These are phyloP conservation scores for Melanaphis sacchari DNA, from an alignment of 1,140 invertebrate species.

Conservation along the genomic window DNA sequence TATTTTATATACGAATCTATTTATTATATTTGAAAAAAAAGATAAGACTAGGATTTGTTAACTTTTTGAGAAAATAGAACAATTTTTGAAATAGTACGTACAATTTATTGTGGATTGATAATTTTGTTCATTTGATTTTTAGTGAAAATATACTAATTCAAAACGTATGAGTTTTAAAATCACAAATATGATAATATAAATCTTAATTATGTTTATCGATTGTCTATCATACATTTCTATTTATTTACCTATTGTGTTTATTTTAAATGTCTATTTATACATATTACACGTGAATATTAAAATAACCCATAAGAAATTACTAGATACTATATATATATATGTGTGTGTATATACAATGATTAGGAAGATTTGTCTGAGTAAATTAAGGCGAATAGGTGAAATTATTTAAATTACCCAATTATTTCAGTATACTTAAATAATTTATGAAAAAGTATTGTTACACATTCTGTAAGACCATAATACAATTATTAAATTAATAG, in stretches of 20 bases:
- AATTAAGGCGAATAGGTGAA: not conserved
- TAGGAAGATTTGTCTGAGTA: not conserved
- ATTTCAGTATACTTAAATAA: accelerated
- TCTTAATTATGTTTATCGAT: not conserved
- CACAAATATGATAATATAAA: not conserved
- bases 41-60: not conserved
- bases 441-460: not conserved
- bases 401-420: not conserved
- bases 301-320: not conserved
- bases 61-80: not conserved
- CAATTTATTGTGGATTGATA: not conserved
- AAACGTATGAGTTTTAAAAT: not conserved
- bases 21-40: too few species aligned
- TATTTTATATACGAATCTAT: not conserved
- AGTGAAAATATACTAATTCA: not conserved
- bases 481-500: not conserved
- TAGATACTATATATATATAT: not conserved
- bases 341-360: too few species aligned
- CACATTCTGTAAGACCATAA: not conserved
- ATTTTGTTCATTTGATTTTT: not conserved
- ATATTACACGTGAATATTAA: too few species aligned
- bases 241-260: not conserved
- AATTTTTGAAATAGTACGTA: not conserved
- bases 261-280: not conserved
- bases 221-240: not conserved